Conservation (phyloP, 2,113 vertebrate genomes). For the Grus americana region DNA sequence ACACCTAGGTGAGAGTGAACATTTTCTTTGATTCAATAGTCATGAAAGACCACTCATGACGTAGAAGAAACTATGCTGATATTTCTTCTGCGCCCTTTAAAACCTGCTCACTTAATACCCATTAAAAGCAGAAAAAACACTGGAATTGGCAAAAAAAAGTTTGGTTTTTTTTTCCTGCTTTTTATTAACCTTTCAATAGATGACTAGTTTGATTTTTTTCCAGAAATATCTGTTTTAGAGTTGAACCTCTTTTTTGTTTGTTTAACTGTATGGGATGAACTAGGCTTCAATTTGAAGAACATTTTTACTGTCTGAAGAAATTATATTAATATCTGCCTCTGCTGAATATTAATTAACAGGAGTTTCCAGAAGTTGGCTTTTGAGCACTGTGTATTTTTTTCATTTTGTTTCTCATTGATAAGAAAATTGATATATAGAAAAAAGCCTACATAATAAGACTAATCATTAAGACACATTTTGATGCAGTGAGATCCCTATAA, state of each 20-base stretch:
- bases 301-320: not conserved
- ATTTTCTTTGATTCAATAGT: not conserved
- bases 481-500: not conserved
- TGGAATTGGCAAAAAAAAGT: not conserved
- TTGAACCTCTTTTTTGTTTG: not conserved
- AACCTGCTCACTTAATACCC: not conserved
- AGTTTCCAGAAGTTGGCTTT: not conserved
- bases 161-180: not conserved
- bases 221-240: not conserved
- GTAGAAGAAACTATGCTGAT: not conserved
- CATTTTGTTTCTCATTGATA: not conserved
- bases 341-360: not conserved
- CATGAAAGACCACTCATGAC: not conserved
- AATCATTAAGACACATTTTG: not conserved
- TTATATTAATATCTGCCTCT: not conserved
- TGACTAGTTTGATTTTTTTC: not conserved
- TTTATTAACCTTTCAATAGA: not conserved
- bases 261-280: not conserved
- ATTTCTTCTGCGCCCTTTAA: not conserved
- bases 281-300: not conserved
- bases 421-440: not conserved
- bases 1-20: not conserved
- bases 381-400: not conserved
- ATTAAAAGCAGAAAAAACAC: not conserved
- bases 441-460: not conserved